phyloP scores from a whole-genome alignment of 1,140 invertebrate species.

The Rhopalosiphum padi region DNA sequence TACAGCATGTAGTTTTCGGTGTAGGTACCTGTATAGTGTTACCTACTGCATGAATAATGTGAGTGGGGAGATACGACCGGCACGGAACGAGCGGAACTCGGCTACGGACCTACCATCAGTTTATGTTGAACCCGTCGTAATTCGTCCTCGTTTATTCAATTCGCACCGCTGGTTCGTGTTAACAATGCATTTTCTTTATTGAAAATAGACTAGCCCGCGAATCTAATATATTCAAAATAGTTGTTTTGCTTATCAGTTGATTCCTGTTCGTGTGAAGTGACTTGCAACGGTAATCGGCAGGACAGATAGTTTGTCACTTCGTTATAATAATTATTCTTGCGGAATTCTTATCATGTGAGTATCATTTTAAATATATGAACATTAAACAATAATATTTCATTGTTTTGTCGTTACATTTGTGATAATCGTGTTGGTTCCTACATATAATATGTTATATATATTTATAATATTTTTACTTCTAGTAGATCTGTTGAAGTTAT shows the following conservation, averaged over 20 bases:
- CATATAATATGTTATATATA: too few species aligned
- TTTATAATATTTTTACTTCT: not conserved
- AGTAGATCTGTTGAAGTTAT: not conserved
- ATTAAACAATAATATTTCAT: not conserved
- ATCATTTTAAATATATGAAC: not conserved
- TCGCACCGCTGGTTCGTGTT: not conserved
- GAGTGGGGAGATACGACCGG: not conserved
- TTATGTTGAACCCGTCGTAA: not conserved
- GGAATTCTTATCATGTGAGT: slow-evolving; percentile 20
- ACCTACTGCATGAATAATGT: not conserved
- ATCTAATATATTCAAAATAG: not conserved
- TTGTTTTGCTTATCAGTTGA: not conserved
- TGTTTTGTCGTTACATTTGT: not conserved
- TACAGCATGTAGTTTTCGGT: not conserved
- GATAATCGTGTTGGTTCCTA: not conserved
- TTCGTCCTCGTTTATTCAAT: not conserved
- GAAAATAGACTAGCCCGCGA: not conserved
- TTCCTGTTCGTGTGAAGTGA: not conserved
- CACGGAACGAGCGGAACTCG: slow-evolving; percentile 9
- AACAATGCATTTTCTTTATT: not conserved
- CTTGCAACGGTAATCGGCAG: not conserved
- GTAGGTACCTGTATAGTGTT: not conserved
- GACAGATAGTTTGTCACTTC: not conserved
- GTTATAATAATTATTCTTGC: not conserved
- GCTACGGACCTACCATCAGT: not conserved